Conservation (phyloP, 2,888 invertebrate genomes). For the Aspidiotus destructor region DNA sequence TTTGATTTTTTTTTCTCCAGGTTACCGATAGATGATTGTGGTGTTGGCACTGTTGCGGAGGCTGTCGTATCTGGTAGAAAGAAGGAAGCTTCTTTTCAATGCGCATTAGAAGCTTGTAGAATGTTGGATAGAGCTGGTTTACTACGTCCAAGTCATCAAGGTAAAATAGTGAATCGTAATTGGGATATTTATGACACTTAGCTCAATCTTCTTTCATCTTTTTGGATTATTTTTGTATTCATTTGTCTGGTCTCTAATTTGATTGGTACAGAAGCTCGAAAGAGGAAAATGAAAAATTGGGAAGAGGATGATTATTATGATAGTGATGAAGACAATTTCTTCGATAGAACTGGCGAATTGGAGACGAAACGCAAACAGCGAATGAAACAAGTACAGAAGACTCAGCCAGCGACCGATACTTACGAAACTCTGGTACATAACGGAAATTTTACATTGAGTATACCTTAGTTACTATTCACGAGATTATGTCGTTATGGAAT, state of each 20-base stretch:
- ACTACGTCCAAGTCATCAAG: slow-evolving; percentile 75
- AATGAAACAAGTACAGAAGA: slow-evolving; percentile 52
- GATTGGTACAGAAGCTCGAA: slow-evolving; percentile 57
- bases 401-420: slow-evolving; percentile 49
- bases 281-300: slow-evolving; percentile 66
- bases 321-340: slow-evolving; percentile 89
- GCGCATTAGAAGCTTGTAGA: slow-evolving; percentile 89
- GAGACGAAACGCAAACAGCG: slow-evolving; percentile 74
- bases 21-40: slow-evolving; percentile 34
- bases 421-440: slow-evolving; percentile 44
- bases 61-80: slow-evolving; percentile 83
- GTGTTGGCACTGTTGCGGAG: slow-evolving; percentile 53
- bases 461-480: too few species aligned
- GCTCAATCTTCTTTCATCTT: too few species aligned
- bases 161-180: slow-evolving; percentile 44
- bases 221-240: too few species aligned
- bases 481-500: too few species aligned
- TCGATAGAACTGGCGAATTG: slow-evolving; percentile 83
- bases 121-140: slow-evolving; percentile 65
- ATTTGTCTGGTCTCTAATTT: too few species aligned
- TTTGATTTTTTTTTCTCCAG: slow-evolving; percentile 20
- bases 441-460: too few species aligned
- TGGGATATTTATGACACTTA: not conserved
- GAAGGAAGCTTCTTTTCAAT: slow-evolving; percentile 84
- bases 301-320: slow-evolving; percentile 85